phyloP scores from a whole-genome alignment of 1,140 invertebrate species.

The Zaprionus ghesquierei region DNA sequence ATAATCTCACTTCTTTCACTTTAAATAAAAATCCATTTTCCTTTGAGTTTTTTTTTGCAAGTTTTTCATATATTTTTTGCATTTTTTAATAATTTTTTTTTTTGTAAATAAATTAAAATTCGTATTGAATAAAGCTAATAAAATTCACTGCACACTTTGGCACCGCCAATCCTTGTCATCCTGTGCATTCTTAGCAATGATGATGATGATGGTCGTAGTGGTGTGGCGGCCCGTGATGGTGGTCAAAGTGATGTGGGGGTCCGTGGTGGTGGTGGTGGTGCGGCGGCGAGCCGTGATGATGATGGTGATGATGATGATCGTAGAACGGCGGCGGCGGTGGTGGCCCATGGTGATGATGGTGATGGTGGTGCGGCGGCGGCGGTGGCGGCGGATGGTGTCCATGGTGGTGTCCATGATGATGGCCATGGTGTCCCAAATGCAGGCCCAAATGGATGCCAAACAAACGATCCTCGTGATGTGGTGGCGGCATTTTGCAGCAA shows the following conservation, averaged over 20 bases:
- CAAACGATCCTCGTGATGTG: slow-evolving; percentile 54
- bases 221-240: slow-evolving; percentile 41
- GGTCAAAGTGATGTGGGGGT: slow-evolving; percentile 46
- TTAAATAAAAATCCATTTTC: neutral
- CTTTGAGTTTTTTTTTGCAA: neutral
- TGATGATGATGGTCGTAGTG: slow-evolving; percentile 26
- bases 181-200: slow-evolving; percentile 11
- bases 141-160: slow-evolving; percentile 8
- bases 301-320: slow-evolving; percentile 41
- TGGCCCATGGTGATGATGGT: slow-evolving; percentile 35
- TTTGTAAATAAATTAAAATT: slow-evolving; percentile 59
- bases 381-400: slow-evolving; percentile 34
- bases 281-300: slow-evolving; percentile 33
- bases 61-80: slow-evolving; percentile 1
- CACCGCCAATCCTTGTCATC: neutral
- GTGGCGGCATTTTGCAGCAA: slow-evolving; percentile 57
- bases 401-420: slow-evolving; percentile 25
- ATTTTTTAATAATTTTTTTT: neutral
- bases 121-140: slow-evolving; percentile 16
- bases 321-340: slow-evolving; percentile 20
- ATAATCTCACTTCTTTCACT: neutral
- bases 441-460: slow-evolving; percentile 64
- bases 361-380: slow-evolving; percentile 13
- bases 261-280: slow-evolving; percentile 22
- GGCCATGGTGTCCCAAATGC: slow-evolving; percentile 43